Evolutionary conservation across 2,113 vertebrate species (phyloP).

Genomic region (Syngnathus floridae): DNA sequence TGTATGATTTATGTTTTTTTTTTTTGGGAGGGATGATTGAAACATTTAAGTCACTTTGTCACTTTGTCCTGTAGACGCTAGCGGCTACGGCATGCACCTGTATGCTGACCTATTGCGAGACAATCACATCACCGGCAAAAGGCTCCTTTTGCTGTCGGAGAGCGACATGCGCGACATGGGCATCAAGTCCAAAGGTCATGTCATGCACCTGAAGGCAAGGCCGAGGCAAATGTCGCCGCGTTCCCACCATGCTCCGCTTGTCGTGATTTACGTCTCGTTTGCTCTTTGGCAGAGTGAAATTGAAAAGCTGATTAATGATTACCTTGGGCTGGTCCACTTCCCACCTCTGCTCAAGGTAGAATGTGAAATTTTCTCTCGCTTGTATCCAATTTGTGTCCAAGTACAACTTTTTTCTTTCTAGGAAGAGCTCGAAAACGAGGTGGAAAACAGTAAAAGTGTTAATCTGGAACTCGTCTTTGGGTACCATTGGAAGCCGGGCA

Average conservation of each 20-base stretch:
- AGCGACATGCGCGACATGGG: conserved; percentile 93
- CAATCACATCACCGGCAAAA: conserved; percentile 94
- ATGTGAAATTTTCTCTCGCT: conserved; percentile 15
- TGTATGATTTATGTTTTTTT: conserved; percentile 31
- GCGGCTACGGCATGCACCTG: conserved; percentile 75
- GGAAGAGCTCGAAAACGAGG: conserved; percentile 79
- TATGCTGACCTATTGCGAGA: conserved; percentile 88
- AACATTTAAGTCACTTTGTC: not conserved
- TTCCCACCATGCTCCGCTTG: not conserved
- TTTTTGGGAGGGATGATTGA: not conserved
- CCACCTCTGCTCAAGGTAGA: conserved; percentile 88
- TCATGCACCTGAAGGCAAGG: conserved; percentile 92
- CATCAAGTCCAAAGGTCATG: conserved; percentile 90
- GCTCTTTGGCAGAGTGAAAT: conserved; percentile 80
- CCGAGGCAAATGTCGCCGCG: conserved; percentile 10
- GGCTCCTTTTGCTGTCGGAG: conserved; percentile 84
- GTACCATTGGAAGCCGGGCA: conserved; percentile 92
- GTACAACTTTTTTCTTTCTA: conserved; percentile 35
- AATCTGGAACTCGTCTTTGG: conserved; percentile 95
- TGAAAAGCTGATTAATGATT: conserved; percentile 88
- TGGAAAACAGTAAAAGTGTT: conserved; percentile 79
- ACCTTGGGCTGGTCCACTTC: conserved; percentile 92
- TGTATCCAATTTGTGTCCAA: not conserved
- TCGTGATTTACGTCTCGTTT: conserved; percentile 16
- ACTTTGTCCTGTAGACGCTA: conserved; percentile 66